A percentile compares a stretch with the other conserved stretches of the same genome.
These are phyloP conservation scores for Hydropsyche tenuis DNA, from an alignment of 1,140 invertebrate species.

Conservation along the genomic window DNA sequence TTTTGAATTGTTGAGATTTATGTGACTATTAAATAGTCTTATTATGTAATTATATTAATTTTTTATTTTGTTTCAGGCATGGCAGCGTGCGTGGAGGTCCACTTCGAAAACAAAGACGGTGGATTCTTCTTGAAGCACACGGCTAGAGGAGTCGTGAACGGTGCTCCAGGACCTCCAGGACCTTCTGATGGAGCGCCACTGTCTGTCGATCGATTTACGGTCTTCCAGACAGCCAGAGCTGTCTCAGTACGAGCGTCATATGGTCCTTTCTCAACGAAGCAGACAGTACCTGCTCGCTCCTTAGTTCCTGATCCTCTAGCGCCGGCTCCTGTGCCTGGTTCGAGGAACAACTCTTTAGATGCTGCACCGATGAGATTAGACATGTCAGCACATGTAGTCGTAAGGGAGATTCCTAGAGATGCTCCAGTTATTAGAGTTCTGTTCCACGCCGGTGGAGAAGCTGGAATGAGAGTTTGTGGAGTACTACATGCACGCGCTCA, in stretches of 20 bases:
- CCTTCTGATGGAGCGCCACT: constrained; percentile 63
- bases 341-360: constrained; percentile 43
- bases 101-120: constrained; percentile 88
- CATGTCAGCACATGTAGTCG: constrained; percentile 89
- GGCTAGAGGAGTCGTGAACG: constrained; percentile 64
- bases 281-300: constrained; percentile 89
- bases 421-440: constrained; percentile 86
- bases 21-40: too few relatives aligned
- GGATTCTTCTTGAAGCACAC: constrained; percentile 87
- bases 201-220: constrained; percentile 83
- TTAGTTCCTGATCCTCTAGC: constrained; percentile 80
- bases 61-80: constrained; percentile 53
- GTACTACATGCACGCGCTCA: constrained; percentile 56
- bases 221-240: constrained; percentile 85
- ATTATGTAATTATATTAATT: too few relatives aligned
- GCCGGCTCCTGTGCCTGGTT: constrained; percentile 45
- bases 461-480: constrained; percentile 62
- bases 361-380: constrained; percentile 75
- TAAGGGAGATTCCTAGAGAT: constrained; percentile 80
- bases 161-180: constrained; percentile 56
- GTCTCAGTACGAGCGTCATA: constrained; percentile 88
- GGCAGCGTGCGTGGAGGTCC: constrained; percentile 74
- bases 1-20: too few relatives aligned
- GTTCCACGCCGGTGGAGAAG: constrained; percentile 86
- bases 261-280: constrained; percentile 91